These are phyloP conservation scores for Helleia helle DNA, from an alignment of 2,888 invertebrate species.

Conservation along the genomic window DNA sequence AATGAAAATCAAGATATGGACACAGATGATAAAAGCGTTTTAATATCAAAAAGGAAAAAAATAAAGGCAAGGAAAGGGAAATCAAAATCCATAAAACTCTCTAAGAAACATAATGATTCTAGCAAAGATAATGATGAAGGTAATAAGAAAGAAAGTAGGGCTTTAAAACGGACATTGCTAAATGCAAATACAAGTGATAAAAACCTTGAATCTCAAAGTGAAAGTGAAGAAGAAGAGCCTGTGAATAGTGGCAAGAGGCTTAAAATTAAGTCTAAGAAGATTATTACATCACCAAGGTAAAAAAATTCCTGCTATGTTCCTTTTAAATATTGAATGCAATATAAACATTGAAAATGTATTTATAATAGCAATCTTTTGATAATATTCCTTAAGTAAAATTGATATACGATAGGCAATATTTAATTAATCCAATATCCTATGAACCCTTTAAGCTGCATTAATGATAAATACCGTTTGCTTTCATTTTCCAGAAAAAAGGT, in stretches of 20 bases:
- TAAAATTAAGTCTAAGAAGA: conserved; percentile 66
- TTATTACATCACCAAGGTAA: conserved; percentile 52
- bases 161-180: conserved; percentile 50
- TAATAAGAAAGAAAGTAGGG: conserved; percentile 42
- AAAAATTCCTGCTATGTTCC: too few species aligned
- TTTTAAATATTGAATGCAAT: too few species aligned
- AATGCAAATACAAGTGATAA: conserved; percentile 53
- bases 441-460: too few species aligned
- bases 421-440: too few species aligned
- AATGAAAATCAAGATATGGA: conserved; percentile 34
- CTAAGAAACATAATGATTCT: conserved; percentile 28
- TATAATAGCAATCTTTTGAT: too few species aligned
- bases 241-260: conserved; percentile 53
- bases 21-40: conserved; percentile 25
- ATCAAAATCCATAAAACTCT: conserved; percentile 50
- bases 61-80: conserved; percentile 59
- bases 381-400: too few species aligned
- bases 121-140: conserved; percentile 30
- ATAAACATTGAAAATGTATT: too few species aligned
- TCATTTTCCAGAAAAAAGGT: conserved; percentile 62
- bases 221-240: conserved; percentile 58
- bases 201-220: conserved; percentile 62
- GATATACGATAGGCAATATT: too few species aligned
- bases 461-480: too few species aligned
- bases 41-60: conserved; percentile 50